These are phyloP conservation scores for Dendrolimus kikuchii DNA, from an alignment of 1,140 invertebrate species.

Conservation along the genomic window DNA sequence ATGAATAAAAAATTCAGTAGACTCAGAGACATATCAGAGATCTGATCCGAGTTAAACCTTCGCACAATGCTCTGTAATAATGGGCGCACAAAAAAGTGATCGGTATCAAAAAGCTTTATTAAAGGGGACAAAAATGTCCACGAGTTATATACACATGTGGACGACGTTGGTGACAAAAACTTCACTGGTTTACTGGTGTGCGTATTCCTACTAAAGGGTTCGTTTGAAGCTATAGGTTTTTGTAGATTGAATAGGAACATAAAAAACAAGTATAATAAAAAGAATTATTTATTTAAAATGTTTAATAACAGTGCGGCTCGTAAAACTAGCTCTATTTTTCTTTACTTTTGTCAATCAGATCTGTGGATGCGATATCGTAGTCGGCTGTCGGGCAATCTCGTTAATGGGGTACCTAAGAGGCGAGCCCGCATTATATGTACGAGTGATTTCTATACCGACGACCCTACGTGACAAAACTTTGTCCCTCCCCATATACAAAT, in stretches of 20 bases:
- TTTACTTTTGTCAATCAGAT: constrained; percentile 62
- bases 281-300: constrained; percentile 57
- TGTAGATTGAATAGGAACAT: constrained; percentile 41
- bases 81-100: constrained; percentile 61
- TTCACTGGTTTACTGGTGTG: constrained; percentile 33
- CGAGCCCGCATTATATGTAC: constrained; percentile 61
- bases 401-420: constrained; percentile 67
- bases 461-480: constrained; percentile 70
- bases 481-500: constrained; percentile 70
- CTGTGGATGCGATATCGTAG: constrained; percentile 59
- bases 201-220: constrained; percentile 57
- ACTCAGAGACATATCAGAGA: constrained; percentile 63
- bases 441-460: constrained; percentile 45
- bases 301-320: constrained; percentile 65
- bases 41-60: constrained; percentile 63
- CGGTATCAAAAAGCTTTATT: constrained; percentile 56
- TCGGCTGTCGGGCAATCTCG: constrained; percentile 52
- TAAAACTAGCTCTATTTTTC: constrained; percentile 55
- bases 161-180: constrained; percentile 46
- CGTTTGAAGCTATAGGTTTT: constrained; percentile 34
- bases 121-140: constrained; percentile 60
- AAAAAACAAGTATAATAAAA: constrained; percentile 46
- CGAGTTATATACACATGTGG: constrained; percentile 26
- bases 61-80: constrained; percentile 61
- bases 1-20: constrained; percentile 47